These are phyloP conservation scores for Oostethus manadensis DNA, from an alignment of 2,113 vertebrate species.

Conservation along the genomic window DNA sequence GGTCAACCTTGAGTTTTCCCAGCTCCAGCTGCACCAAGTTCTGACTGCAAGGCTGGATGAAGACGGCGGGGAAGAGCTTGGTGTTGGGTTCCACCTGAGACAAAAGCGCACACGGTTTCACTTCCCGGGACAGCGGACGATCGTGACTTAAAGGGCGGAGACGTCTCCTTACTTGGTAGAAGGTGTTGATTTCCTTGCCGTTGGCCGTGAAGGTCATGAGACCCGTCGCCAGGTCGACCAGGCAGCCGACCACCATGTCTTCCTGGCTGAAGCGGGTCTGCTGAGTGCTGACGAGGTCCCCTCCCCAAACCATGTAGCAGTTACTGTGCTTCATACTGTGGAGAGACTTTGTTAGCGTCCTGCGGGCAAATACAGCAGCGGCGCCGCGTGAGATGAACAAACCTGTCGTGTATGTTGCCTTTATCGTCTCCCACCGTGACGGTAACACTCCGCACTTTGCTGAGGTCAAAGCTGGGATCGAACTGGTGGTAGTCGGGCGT, in stretches of 20 bases:
- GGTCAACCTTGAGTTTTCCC: constrained; percentile 87
- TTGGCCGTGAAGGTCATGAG: constrained; percentile 93
- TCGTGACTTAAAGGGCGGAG: neutral
- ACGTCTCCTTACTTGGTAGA: constrained; percentile 80
- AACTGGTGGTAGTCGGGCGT: constrained; percentile 88
- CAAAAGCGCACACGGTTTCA: neutral
- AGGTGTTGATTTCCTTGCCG: constrained; percentile 93
- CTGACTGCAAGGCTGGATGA: constrained; percentile 81
- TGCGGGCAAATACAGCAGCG: neutral
- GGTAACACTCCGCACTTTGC: constrained; percentile 83
- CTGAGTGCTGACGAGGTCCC: constrained; percentile 82
- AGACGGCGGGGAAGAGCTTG: constrained; percentile 88
- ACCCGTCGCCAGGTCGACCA: constrained; percentile 88
- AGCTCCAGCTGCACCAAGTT: constrained; percentile 88
- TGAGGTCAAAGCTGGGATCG: constrained; percentile 82
- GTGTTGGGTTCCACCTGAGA: constrained; percentile 92
- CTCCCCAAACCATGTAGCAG: constrained; percentile 96
- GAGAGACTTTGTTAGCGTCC: neutral
- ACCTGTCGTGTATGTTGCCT: constrained; percentile 91
- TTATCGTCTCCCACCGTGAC: constrained; percentile 87
- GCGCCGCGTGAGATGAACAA: neutral
- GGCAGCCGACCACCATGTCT: constrained; percentile 88
- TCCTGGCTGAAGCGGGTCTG: constrained; percentile 85
- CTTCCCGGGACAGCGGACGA: neutral
- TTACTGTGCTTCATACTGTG: constrained; percentile 89